Conservation (phyloP, 2,797 vertebrate genomes). For the Geotrypetes seraphini region DNA sequence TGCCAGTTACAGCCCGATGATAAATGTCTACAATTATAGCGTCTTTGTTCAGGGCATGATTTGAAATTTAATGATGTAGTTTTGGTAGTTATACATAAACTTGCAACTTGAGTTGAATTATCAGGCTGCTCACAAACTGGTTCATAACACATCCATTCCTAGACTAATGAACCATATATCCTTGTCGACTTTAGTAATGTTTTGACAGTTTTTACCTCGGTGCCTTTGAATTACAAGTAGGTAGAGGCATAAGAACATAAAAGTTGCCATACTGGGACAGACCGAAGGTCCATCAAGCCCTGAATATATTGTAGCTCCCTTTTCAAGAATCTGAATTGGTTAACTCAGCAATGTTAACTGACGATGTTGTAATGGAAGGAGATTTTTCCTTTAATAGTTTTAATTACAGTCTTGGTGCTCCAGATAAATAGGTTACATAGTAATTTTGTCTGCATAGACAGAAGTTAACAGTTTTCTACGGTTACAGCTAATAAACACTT, state of each 20-base stretch:
- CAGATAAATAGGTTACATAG: slow-evolving; percentile 11
- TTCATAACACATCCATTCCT: slow-evolving; percentile 37
- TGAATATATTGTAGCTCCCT: slow-evolving; percentile 20
- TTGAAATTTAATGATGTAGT: slow-evolving; percentile 34
- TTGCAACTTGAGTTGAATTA: slow-evolving; percentile 43
- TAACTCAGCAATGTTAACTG: slow-evolving; percentile 34
- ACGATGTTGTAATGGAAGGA: slow-evolving; percentile 9
- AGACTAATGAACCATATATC: slow-evolving; percentile 50
- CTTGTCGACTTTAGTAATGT: slow-evolving; percentile 40
- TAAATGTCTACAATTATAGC: slow-evolving; percentile 13
- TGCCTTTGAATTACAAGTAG: slow-evolving; percentile 49
- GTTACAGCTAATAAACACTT: too few species aligned
- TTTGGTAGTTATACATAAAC: slow-evolving; percentile 23
- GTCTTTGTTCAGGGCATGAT: slow-evolving; percentile 10
- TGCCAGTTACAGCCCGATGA: slow-evolving; percentile 2
- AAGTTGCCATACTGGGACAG: too few species aligned
- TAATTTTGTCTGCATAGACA: slow-evolving; percentile 11
- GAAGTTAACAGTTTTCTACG: too few species aligned
- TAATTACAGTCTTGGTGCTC: not conserved
- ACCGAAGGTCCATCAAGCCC: too few species aligned
- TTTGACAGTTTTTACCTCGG: slow-evolving; percentile 54
- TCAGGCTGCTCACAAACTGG: slow-evolving; percentile 40
- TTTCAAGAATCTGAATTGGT: slow-evolving; percentile 34
- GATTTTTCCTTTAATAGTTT: not conserved
- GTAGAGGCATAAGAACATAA: too few species aligned